phyloP scores from a whole-genome alignment of 1,140 invertebrate genomes.

The Euwallacea similis region DNA sequence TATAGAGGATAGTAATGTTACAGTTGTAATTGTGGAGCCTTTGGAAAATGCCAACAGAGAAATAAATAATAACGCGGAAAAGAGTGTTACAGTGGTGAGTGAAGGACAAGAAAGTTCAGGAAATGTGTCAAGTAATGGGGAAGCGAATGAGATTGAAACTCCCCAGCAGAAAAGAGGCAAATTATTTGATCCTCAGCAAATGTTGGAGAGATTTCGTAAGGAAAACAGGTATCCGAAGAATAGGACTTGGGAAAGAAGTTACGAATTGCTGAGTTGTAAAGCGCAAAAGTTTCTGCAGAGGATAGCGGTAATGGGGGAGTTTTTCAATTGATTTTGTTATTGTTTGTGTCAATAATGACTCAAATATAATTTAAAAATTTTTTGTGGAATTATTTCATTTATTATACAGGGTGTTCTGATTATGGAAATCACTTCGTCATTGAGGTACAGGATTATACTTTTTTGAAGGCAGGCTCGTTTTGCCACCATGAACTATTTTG shows the following conservation, averaged over 20 bases:
- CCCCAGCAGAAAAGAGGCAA: conserved; percentile 37
- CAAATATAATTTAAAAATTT: too few species aligned
- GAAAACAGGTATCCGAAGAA: conserved; percentile 56
- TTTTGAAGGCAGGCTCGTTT: too few species aligned
- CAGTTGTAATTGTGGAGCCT: neutral
- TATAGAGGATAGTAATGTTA: neutral
- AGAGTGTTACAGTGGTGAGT: neutral
- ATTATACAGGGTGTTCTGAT: too few species aligned
- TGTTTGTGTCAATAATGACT: too few species aligned
- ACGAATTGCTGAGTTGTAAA: conserved; percentile 63
- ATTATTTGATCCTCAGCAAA: conserved; percentile 58
- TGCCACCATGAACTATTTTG: too few species aligned
- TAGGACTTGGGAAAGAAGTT: conserved; percentile 55
- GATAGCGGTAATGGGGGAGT: conserved; percentile 66
- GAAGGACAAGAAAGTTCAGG: neutral
- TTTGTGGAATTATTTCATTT: too few species aligned
- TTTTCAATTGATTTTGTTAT: conserved; percentile 23
- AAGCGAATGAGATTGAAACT: conserved; percentile 36
- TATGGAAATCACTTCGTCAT: too few species aligned
- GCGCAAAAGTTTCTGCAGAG: conserved; percentile 68
- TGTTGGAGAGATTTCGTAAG: conserved; percentile 59
- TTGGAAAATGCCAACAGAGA: neutral
- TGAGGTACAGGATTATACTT: too few species aligned
- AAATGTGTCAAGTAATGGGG: neutral
- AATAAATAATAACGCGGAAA: neutral